phyloP scores from a whole-genome alignment of 2,113 vertebrate species.

The Cottus gobio region DNA sequence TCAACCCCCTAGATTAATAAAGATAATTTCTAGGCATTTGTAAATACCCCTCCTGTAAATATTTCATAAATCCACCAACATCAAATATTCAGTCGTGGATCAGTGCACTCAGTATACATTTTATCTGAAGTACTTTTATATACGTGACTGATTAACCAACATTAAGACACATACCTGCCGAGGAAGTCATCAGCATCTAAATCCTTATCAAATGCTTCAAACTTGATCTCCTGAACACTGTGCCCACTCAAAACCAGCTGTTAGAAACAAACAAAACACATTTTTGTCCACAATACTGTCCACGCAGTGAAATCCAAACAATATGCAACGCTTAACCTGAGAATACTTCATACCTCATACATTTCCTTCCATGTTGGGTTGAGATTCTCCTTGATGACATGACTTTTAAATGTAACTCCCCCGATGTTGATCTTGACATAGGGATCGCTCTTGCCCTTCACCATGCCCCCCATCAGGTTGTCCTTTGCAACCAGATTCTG shows the following conservation, averaged over 20 bases:
- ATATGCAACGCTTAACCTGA: accelerated
- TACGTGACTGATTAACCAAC: slow-evolving; percentile 20
- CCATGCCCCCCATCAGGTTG: slow-evolving; percentile 87
- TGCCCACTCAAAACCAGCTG: slow-evolving; percentile 84
- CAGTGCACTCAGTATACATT: neutral
- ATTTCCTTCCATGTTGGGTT: slow-evolving; percentile 93
- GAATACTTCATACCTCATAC: slow-evolving; percentile 86
- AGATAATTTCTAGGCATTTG: neutral
- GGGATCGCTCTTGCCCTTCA: slow-evolving; percentile 93
- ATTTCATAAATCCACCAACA: neutral
- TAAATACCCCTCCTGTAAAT: neutral
- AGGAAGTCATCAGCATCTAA: slow-evolving; percentile 92
- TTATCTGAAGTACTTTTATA: neutral
- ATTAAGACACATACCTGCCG: slow-evolving; percentile 83
- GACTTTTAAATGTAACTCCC: slow-evolving; percentile 84
- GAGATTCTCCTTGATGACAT: slow-evolving; percentile 89
- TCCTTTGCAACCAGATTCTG: slow-evolving; percentile 90
- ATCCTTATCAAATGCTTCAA: slow-evolving; percentile 92
- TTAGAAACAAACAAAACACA: slow-evolving; percentile 1
- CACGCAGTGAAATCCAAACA: neutral
- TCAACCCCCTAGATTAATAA: neutral
- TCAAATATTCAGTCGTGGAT: neutral
- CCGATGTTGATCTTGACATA: slow-evolving; percentile 88
- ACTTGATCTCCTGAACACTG: slow-evolving; percentile 84
- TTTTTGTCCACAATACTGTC: neutral